Percentiles rank a stretch among this genome's conserved stretches.
These are phyloP conservation scores for Spinibarbus caldwelli DNA, from an alignment of 2,797 vertebrate species.

Conservation along the genomic window DNA sequence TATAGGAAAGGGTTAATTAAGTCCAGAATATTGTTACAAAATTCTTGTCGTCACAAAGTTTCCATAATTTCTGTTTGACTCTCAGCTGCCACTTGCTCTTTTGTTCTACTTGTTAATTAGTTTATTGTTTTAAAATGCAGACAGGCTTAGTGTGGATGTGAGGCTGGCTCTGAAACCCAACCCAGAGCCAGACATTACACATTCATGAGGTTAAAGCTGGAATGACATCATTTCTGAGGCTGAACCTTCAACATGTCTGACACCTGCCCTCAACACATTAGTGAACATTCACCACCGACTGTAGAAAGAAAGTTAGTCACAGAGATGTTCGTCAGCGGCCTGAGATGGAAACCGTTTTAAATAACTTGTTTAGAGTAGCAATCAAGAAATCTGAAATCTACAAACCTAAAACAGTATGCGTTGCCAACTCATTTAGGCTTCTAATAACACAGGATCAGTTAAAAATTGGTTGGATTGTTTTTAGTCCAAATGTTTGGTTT, in stretches of 20 bases:
- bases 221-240: slow-evolving; percentile 40
- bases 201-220: slow-evolving; percentile 37
- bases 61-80: background rate
- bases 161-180: slow-evolving; percentile 16
- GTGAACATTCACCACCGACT: too few relatives aligned
- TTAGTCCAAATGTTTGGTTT: background rate
- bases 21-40: background rate
- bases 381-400: background rate
- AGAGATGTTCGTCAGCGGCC: background rate
- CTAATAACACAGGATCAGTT: background rate
- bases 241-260: background rate
- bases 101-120: slow-evolving; percentile 60
- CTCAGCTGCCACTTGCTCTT: slow-evolving; percentile 1
- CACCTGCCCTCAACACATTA: slow-evolving; percentile 11
- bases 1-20: background rate
- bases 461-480: background rate
- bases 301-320: background rate
- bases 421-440: too few relatives aligned
- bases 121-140: slow-evolving; percentile 72
- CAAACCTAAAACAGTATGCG: background rate
- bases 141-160: slow-evolving; percentile 14
- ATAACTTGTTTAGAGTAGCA: background rate
- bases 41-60: background rate
- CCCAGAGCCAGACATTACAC: slow-evolving; percentile 35
- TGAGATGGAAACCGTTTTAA: background rate